phyloP scores from a whole-genome alignment of 2,797 vertebrate species.

The Falco rusticolus region DNA sequence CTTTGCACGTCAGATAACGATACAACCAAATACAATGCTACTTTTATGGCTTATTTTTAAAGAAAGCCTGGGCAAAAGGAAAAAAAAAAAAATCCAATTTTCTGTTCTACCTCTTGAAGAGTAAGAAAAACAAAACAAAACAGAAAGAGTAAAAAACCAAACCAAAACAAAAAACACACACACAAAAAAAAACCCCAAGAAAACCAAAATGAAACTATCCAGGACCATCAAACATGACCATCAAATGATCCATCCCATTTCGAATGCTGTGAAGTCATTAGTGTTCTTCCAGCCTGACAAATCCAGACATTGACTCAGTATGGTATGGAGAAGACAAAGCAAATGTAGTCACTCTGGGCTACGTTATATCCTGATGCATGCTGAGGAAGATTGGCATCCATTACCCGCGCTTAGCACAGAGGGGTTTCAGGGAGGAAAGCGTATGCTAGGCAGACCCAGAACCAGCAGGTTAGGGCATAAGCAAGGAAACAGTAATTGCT shows the following conservation, averaged over 20 bases:
- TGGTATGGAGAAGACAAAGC: not conserved
- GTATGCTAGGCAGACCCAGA: not conserved
- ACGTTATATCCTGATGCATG: not conserved
- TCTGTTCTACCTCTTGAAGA: not conserved
- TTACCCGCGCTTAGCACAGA: not conserved
- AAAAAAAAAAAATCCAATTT: not conserved
- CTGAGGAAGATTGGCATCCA: not conserved
- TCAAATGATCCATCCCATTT: not conserved
- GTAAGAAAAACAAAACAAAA: not conserved
- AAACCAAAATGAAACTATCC: not conserved
- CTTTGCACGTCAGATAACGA: slow-evolving; percentile 2
- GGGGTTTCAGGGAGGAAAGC: not conserved
- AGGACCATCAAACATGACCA: not conserved
- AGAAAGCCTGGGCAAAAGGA: not conserved
- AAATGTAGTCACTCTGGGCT: not conserved
- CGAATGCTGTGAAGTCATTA: not conserved
- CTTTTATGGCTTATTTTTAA: slow-evolving; percentile 2
- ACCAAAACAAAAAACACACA: not conserved
- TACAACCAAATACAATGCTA: not conserved
- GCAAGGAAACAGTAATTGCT: not conserved
- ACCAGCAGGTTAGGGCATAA: not conserved
- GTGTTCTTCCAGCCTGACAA: not conserved
- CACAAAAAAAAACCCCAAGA: too few species aligned
- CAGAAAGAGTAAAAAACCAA: too few species aligned
- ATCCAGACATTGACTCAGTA: not conserved